A percentile compares a stretch with the other conserved stretches of the same genome.
Evolutionary conservation across 2,888 invertebrate genomes (phyloP).

Genomic region (Keiferia lycopersicella): DNA sequence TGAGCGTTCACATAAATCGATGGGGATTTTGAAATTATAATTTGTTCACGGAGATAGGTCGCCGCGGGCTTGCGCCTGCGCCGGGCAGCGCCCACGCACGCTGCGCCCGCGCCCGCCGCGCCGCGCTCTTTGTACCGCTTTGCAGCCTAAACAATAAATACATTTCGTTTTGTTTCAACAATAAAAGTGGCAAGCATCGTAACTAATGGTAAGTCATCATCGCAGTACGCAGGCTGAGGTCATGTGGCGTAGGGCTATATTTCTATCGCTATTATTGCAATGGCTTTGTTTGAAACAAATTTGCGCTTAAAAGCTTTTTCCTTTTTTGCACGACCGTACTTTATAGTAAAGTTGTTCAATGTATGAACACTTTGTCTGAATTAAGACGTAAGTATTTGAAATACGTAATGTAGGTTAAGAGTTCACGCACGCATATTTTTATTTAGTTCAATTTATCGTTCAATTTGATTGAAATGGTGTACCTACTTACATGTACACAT

Average conservation of each 20-base stretch:
- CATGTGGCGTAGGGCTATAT: slow-evolving; percentile 23
- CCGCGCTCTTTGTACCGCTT: slow-evolving; percentile 57
- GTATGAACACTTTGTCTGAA: background rate
- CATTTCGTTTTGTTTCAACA: slow-evolving; percentile 27
- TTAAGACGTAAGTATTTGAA: background rate
- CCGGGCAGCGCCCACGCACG: slow-evolving; percentile 26
- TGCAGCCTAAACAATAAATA: slow-evolving; percentile 32
- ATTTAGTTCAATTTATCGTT: slow-evolving; percentile 9
- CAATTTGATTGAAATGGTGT: background rate
- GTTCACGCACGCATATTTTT: background rate
- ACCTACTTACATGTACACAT: background rate
- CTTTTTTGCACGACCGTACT: background rate
- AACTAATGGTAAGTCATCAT: slow-evolving; percentile 32
- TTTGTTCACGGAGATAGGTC: slow-evolving; percentile 74
- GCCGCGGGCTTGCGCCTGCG: slow-evolving; percentile 64
- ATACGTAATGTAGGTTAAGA: slow-evolving; percentile 9
- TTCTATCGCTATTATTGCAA: slow-evolving; percentile 23
- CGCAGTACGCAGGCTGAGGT: slow-evolving; percentile 22
- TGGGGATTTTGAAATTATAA: slow-evolving; percentile 79
- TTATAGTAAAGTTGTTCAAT: background rate
- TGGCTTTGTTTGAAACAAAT: slow-evolving; percentile 15
- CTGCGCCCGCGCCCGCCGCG: slow-evolving; percentile 66
- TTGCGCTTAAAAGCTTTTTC: slow-evolving; percentile 9
- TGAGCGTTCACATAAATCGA: slow-evolving; percentile 78
- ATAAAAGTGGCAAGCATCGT: slow-evolving; percentile 31